These are phyloP conservation scores for Amphibalanus amphitrite DNA, from an alignment of 1,140 invertebrate genomes.

Conservation along the genomic window DNA sequence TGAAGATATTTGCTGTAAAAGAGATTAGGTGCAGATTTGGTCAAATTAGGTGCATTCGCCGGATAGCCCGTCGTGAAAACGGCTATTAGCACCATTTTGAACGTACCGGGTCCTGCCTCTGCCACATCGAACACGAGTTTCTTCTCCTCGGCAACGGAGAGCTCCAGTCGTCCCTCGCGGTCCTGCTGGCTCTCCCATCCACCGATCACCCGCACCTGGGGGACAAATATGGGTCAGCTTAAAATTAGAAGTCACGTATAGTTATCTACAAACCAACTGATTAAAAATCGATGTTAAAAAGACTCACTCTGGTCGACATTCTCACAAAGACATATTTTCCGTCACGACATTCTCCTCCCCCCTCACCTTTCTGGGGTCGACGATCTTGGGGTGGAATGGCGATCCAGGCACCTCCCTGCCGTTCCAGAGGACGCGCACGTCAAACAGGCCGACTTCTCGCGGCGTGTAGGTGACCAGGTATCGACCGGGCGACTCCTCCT, in stretches of 20 bases:
- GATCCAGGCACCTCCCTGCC: constrained; percentile 44
- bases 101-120: constrained; percentile 42
- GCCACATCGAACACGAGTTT: constrained; percentile 40
- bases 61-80: too few relatives aligned
- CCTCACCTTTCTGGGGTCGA: constrained; percentile 33
- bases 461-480: constrained; percentile 49
- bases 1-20: too few relatives aligned
- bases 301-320: too few relatives aligned
- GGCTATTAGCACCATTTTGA: too few relatives aligned
- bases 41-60: too few relatives aligned
- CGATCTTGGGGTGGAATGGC: constrained; percentile 51
- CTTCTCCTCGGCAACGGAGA: constrained; percentile 38
- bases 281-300: too few relatives aligned
- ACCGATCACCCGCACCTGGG: constrained; percentile 43
- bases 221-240: too few relatives aligned
- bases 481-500: constrained; percentile 34
- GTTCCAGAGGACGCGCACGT: constrained; percentile 51
- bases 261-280: too few relatives aligned
- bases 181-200: constrained; percentile 65
- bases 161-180: constrained; percentile 47
- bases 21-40: too few relatives aligned
- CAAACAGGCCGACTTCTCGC: constrained; percentile 50
- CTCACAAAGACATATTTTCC: too few relatives aligned
- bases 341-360: too few relatives aligned
- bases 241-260: too few relatives aligned